These are phyloP conservation scores for Heloderma charlesbogerti DNA, from an alignment of 2,113 vertebrate genomes.

Conservation along the genomic window DNA sequence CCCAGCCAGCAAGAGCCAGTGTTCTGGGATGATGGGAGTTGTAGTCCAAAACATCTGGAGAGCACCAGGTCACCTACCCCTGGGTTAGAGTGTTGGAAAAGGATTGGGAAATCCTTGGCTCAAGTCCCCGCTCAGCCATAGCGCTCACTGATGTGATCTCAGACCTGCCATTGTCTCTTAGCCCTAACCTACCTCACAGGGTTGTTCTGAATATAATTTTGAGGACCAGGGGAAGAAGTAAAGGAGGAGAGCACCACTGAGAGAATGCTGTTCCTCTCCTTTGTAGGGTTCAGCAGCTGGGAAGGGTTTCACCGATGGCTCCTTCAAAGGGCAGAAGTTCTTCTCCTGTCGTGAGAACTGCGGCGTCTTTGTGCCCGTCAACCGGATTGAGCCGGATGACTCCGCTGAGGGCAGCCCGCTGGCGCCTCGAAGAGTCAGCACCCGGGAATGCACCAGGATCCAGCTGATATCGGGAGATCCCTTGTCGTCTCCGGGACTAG, in stretches of 20 bases:
- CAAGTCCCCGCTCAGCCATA: background rate
- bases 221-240: too few relatives aligned
- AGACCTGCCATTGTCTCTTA: background rate
- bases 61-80: background rate
- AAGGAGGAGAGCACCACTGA: background rate
- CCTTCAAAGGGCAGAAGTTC: constrained; percentile 76
- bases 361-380: constrained; percentile 78
- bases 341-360: constrained; percentile 80
- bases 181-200: background rate
- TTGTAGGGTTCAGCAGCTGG: constrained; percentile 70
- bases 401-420: background rate
- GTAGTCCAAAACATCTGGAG: background rate
- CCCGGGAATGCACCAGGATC: background rate
- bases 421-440: background rate
- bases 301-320: constrained; percentile 75
- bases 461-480: constrained; percentile 31
- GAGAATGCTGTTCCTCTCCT: background rate
- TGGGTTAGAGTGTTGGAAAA: too few relatives aligned
- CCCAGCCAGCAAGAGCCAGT: too few relatives aligned
- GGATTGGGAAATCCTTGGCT: background rate
- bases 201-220: background rate
- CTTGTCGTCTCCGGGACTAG: constrained; percentile 30
- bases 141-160: background rate
- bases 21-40: background rate
- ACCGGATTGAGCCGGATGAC: constrained; percentile 63